Evolutionary conservation across 37 sponge, comb jelly and placozoan species (phyloP), one percentile per base, ranked within the genome.

Genomic region (Spongia lamella): DNA sequence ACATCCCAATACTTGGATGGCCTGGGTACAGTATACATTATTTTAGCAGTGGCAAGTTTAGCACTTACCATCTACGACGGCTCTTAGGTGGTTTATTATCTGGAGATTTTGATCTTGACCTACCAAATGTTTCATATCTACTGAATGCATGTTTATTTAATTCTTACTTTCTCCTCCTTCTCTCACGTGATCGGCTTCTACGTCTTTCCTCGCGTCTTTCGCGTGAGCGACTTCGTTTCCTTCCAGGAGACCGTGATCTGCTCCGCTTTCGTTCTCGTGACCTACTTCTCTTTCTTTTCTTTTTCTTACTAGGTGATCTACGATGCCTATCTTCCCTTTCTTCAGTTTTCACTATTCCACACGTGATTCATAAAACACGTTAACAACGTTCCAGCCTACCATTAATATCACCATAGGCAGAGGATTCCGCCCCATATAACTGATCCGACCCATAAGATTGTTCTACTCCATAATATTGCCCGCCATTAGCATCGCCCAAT

Each of bases 1-100:
- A 95, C 74, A 79, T 98, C 99, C 99, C 99, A 98, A 63, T 75
- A 88, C 43, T 71, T 76, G 13, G 89, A 91, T 3, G 82, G 75
- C 78, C 90, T 89, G 56, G 19, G 51, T 39, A 43, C 3, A 39
- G 59, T 52, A 14, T 4, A 49, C 17, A 38, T 13, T 36, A 32
- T 17, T 57, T 26, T 21, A 69, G 22, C 25, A 43, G 5, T 7
- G 2, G 37, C 24, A 35, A 67, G 43, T 20, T 24, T 22, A 63
- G 35, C 1, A 64, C 49, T 38, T 35, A 63, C 72, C 61, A 70
- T 53, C 79, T 84, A 33, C 79, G 33, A 29, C 68, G 37, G 53
- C 60, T 43, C 61, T 75, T 83, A 5, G 43, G 76, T 83, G 83
- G 61, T 57, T n/a, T n/a, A n/a, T 67, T 33, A 24, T 38, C n/a